These are phyloP conservation scores for Illadopsis cleaveri DNA, from an alignment of 2,113 vertebrate species.

Conservation along the genomic window DNA sequence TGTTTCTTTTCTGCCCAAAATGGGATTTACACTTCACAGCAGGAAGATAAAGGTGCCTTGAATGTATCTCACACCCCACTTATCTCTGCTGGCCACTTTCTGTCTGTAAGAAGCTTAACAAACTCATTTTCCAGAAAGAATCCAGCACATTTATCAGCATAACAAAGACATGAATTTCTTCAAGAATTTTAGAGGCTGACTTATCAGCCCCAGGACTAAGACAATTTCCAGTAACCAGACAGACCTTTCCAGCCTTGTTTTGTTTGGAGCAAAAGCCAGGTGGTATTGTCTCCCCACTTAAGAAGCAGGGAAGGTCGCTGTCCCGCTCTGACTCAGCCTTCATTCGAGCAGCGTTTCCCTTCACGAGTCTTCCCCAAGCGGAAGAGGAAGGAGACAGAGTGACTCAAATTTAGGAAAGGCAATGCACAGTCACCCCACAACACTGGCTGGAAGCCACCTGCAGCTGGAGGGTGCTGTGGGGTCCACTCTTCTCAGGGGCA, in stretches of 20 bases:
- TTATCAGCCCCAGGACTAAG: background rate
- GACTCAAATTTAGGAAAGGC: conserved; percentile 7
- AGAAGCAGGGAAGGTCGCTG: background rate
- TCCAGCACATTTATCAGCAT: background rate
- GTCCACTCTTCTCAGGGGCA: background rate
- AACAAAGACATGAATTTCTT: background rate
- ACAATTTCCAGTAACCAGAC: conserved; percentile 25
- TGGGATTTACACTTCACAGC: background rate
- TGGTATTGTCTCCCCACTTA: conserved; percentile 12
- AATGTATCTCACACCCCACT: background rate
- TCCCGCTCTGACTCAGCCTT: background rate
- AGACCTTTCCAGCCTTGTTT: background rate
- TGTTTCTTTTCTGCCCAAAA: background rate
- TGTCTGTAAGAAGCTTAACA: background rate
- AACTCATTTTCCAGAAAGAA: conserved; percentile 3
- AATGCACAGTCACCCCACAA: background rate
- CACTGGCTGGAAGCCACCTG: background rate
- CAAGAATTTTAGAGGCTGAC: background rate
- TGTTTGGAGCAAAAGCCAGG: conserved; percentile 4
- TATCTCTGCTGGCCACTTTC: background rate
- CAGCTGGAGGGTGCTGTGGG: background rate
- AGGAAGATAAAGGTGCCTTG: background rate
- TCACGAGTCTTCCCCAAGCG: background rate
- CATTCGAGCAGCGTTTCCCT: background rate
- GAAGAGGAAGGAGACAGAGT: conserved; percentile 46